Conservation (phyloP, 2,113 vertebrate genomes). For the Budorcas taxicolor region DNA sequence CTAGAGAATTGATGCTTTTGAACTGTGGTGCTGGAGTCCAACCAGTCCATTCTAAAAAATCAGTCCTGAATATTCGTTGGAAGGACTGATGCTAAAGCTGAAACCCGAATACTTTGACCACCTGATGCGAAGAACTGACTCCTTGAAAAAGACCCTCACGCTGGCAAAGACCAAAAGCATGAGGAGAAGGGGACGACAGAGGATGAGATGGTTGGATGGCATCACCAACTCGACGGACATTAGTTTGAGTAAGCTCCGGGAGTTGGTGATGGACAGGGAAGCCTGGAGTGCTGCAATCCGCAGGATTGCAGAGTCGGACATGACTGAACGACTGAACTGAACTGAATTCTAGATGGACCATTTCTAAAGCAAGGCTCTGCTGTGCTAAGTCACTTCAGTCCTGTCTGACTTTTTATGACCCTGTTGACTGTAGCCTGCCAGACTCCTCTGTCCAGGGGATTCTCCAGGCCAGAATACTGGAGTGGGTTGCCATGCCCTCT, state of each 20-base stretch:
- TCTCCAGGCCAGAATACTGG: neutral
- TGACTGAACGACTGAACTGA: neutral
- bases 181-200: neutral
- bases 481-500: neutral
- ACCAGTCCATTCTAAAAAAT: neutral
- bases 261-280: neutral
- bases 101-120: neutral
- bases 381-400: neutral
- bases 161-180: neutral
- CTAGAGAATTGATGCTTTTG: neutral
- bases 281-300: rapidly evolving
- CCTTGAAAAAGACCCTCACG: neutral
- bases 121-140: neutral
- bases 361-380: neutral
- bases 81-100: neutral
- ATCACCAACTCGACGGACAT: neutral
- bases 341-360: neutral
- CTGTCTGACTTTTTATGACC: neutral
- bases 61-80: neutral
- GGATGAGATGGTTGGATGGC: neutral
- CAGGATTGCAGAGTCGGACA: rapidly evolving
- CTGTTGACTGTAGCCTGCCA: neutral
- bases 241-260: neutral
- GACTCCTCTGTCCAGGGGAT: neutral
- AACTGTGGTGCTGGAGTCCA: neutral